phyloP scores from a whole-genome alignment of 2,113 vertebrate genomes.

The Psophia crepitans region DNA sequence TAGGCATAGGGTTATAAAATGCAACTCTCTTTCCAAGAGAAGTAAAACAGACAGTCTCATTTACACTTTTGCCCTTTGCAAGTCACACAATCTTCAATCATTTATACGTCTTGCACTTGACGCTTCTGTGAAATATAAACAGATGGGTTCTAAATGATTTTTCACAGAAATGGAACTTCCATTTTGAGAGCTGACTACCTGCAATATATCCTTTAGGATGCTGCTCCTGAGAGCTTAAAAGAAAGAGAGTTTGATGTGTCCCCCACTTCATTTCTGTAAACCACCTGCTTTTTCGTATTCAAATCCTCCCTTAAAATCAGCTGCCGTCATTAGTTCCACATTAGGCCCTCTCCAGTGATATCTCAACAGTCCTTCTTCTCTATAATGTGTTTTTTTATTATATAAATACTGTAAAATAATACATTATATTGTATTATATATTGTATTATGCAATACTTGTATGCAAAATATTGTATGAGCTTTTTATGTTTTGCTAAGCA shows the following conservation, averaged over 20 bases:
- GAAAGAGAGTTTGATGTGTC: neutral
- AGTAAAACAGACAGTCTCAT: slow-evolving; percentile 49
- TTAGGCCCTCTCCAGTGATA: neutral
- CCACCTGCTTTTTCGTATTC: neutral
- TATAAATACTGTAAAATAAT: neutral
- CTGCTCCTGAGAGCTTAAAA: neutral
- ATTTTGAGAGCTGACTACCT: slow-evolving; percentile 9
- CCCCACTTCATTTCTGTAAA: neutral
- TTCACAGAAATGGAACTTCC: slow-evolving; percentile 23
- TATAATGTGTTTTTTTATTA: neutral
- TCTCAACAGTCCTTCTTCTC: neutral
- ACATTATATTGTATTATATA: neutral
- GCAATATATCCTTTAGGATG: slow-evolving; percentile 9
- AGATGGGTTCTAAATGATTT: slow-evolving; percentile 45
- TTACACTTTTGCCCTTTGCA: slow-evolving; percentile 67
- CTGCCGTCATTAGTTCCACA: neutral
- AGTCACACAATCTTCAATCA: slow-evolving; percentile 61
- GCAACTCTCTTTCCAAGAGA: neutral
- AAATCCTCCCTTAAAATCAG: neutral
- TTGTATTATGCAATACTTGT: neutral
- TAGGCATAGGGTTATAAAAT: neutral
- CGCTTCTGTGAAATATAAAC: slow-evolving; percentile 34
- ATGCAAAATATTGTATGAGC: neutral
- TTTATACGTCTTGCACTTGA: slow-evolving; percentile 36
- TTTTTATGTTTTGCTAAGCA: neutral